Base-by-base conservation (phyloP, 2,797 vertebrate genomes). In the Propithecus deckenii region DNA sequence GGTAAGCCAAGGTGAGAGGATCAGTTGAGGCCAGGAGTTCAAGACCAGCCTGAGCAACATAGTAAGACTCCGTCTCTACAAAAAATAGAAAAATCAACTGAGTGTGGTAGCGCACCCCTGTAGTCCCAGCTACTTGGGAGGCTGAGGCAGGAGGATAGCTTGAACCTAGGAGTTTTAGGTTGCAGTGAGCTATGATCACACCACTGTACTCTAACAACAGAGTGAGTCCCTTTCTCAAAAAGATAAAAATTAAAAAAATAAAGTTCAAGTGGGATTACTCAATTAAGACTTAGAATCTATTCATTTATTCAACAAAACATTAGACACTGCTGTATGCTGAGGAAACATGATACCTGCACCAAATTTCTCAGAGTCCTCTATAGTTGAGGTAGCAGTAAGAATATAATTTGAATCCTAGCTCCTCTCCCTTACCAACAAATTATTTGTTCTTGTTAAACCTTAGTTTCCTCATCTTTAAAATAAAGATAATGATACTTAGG, bases 401-500 rank as follows among this genome's bases (percentile, higher is more conserved):
- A 69, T 38, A 81, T 50, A 25, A 43, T 83, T 93, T 88, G 78
- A 80, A 84, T 89, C 79, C 59, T 86, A 84, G 55, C 22, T 41
- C 67, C 22, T 41, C 23, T 50, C 35, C 9, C 25, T 84, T 71
- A 61, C 3, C 13, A 74, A n/a, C 25, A 89, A 46, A 46, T 78
- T 79, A 76, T 61, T 95, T 96, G 55, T 86, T 93, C 80, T 67
- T 86, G 8, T 86, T 88, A 78, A 89, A 74, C 11, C 65, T 89
- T 61, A 67, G 59, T 86, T 94, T 89, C 55, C 48, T 81, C 8
- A 67, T 65, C 52, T 76, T 86, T 74, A 86, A 78, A 92, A 41
- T 92, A 35, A 94, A 95, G n/a, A 81, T 89, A 94, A 80, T 69
- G 41, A 61, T 89, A 71, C 41, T 91, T 88, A 79, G 22, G n/a